A percentile compares a stretch with the other conserved stretches of the same genome.
These are phyloP conservation scores for Vanacampus margaritifer DNA, from an alignment of 2,113 vertebrate species.

Conservation along the genomic window DNA sequence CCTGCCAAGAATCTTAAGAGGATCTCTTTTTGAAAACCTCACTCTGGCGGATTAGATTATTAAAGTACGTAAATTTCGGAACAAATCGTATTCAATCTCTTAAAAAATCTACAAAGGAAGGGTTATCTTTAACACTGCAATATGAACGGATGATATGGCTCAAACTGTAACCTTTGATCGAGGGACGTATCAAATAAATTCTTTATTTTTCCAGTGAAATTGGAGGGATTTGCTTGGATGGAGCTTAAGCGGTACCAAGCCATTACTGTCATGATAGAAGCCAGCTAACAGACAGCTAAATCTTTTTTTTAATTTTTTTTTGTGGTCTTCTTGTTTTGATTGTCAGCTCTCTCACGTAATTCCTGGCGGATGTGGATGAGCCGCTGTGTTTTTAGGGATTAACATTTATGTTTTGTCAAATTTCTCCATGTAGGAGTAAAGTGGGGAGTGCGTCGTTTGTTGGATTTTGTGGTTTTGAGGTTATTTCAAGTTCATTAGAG, in stretches of 20 bases:
- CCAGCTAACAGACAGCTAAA: conserved; percentile 50
- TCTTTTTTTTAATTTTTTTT: conserved; percentile 33
- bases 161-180: conserved; percentile 35
- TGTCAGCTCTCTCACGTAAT: conserved; percentile 65
- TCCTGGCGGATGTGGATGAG: conserved; percentile 61
- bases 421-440: conserved; percentile 27
- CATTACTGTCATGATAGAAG: conserved; percentile 60
- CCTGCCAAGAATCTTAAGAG: conserved; percentile 50
- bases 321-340: conserved; percentile 46
- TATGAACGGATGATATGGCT: conserved; percentile 45
- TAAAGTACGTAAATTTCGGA: conserved; percentile 44
- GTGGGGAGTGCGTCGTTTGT: conserved; percentile 10
- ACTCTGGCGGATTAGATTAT: conserved; percentile 48
- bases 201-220: conserved; percentile 67
- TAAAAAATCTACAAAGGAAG: conserved; percentile 49
- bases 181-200: conserved; percentile 42
- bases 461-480: conserved; percentile 22
- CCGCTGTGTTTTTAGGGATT: conserved; percentile 60
- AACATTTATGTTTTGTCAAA: conserved; percentile 62
- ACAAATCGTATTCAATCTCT: conserved; percentile 54
- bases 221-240: conserved; percentile 58
- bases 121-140: conserved; percentile 55
- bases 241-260: conserved; percentile 50
- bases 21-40: conserved; percentile 41
- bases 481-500: conserved; percentile 1